Evolutionary conservation across 2,113 vertebrate genomes (phyloP).

Genomic region (Hypomesus transpacificus): DNA sequence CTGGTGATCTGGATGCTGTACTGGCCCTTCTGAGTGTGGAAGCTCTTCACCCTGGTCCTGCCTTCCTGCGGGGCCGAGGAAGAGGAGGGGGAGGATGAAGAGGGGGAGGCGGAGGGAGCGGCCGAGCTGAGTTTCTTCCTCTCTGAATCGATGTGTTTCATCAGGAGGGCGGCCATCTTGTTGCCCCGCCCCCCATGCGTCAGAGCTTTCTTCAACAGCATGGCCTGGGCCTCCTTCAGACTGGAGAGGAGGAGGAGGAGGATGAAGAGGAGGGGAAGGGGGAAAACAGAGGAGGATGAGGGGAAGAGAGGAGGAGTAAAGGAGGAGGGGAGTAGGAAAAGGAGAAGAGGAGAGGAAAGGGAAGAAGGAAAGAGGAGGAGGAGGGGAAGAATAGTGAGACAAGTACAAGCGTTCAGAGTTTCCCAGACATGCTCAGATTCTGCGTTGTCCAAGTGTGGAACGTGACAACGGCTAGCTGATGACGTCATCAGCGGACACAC

Average conservation of each 20-base stretch:
- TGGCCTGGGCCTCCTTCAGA: constrained; percentile 67
- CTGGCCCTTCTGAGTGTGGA: constrained; percentile 58
- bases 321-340: too few relatives aligned
- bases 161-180: constrained; percentile 66
- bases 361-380: too few relatives aligned
- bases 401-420: too few relatives aligned
- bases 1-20: constrained; percentile 40
- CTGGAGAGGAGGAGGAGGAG: constrained; percentile 42
- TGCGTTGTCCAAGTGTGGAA: too few relatives aligned
- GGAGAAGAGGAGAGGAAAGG: too few relatives aligned
- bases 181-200: constrained; percentile 55
- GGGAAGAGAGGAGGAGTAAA: too few relatives aligned
- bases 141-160: constrained; percentile 69
- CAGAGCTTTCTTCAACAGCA: constrained; percentile 66
- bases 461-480: too few relatives aligned
- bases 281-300: too few relatives aligned
- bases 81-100: not conserved
- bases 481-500: too few relatives aligned
- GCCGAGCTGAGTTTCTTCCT: constrained; percentile 41
- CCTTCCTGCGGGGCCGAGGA: not conserved
- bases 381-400: too few relatives aligned
- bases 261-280: too few relatives aligned
- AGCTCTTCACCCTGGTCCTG: constrained; percentile 41
- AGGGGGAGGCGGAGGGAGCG: constrained; percentile 10
- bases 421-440: too few relatives aligned